Conservation (phyloP, 2,888 invertebrate genomes). For the Ephialtes manifestator region DNA sequence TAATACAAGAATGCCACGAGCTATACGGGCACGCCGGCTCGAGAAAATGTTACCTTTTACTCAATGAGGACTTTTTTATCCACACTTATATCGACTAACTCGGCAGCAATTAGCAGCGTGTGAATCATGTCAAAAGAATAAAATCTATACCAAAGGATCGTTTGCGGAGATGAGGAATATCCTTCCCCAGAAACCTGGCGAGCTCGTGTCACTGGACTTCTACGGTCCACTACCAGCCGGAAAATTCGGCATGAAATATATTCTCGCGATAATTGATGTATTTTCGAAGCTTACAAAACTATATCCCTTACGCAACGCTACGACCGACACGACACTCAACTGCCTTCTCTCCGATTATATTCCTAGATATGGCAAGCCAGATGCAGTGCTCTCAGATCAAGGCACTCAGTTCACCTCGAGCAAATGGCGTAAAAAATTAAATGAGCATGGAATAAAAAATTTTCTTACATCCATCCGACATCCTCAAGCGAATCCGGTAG, state of each 20-base stretch:
- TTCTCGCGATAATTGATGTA: not conserved
- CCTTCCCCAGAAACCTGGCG: not conserved
- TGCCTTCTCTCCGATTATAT: slow-evolving; percentile 16
- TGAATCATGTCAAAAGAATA: slow-evolving; percentile 1
- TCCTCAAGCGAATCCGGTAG: slow-evolving; percentile 13
- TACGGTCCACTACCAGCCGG: not conserved
- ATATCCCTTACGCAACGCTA: slow-evolving; percentile 14
- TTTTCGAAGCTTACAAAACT: not conserved
- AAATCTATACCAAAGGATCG: not conserved
- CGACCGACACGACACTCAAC: not conserved
- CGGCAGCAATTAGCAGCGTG: not conserved
- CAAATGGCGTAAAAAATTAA: not conserved
- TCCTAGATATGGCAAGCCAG: not conserved
- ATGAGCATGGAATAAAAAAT: not conserved
- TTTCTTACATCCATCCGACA: slow-evolving; percentile 14
- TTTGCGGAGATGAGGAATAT: not conserved
- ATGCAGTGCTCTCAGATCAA: slow-evolving; percentile 12
- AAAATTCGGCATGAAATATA: not conserved
- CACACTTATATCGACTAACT: not conserved
- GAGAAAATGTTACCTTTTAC: not conserved
- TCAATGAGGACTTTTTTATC: not conserved
- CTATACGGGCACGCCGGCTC: not conserved
- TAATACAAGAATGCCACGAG: too few relatives aligned
- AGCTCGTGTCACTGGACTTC: not conserved
- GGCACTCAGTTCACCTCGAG: slow-evolving; percentile 18